A percentile compares a stretch with the other conserved stretches of the same genome.
phyloP scores from a whole-genome alignment of 2,113 vertebrate species.

The Gymnocephalus cernua region DNA sequence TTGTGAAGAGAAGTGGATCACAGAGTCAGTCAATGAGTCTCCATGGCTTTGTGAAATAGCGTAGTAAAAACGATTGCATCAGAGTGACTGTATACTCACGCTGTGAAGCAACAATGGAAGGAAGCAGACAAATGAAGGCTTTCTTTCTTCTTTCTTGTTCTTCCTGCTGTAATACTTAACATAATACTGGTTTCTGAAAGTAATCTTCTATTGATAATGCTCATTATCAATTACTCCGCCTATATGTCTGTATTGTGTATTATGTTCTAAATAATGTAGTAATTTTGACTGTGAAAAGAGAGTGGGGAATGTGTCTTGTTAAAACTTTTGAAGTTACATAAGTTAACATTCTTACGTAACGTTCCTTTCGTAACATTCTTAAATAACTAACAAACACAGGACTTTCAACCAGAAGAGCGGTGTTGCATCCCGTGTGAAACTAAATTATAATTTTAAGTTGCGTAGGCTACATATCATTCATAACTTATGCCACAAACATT shows the following conservation, averaged over 20 bases:
- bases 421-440: too few relatives aligned
- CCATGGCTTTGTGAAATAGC: constrained; percentile 44
- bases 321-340: too few relatives aligned
- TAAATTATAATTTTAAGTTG: too few relatives aligned
- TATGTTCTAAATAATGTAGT: not conserved
- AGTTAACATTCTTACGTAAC: too few relatives aligned
- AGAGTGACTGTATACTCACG: constrained; percentile 33
- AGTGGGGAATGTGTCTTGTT: too few relatives aligned
- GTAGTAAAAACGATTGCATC: constrained; percentile 52
- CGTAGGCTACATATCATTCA: too few relatives aligned
- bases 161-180: not conserved
- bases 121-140: constrained; percentile 12
- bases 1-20: constrained; percentile 53
- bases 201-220: not conserved
- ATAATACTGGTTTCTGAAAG: not conserved
- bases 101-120: constrained; percentile 35
- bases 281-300: not conserved
- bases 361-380: too few relatives aligned
- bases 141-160: constrained; percentile 10
- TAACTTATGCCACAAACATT: too few relatives aligned
- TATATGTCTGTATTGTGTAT: not conserved
- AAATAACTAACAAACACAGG: too few relatives aligned
- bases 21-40: constrained; percentile 50
- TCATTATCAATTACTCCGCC: not conserved
- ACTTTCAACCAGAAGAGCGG: too few relatives aligned